Conservation (phyloP, 64 coral and sea anemone species). For the Platygyra sinensis region DNA sequence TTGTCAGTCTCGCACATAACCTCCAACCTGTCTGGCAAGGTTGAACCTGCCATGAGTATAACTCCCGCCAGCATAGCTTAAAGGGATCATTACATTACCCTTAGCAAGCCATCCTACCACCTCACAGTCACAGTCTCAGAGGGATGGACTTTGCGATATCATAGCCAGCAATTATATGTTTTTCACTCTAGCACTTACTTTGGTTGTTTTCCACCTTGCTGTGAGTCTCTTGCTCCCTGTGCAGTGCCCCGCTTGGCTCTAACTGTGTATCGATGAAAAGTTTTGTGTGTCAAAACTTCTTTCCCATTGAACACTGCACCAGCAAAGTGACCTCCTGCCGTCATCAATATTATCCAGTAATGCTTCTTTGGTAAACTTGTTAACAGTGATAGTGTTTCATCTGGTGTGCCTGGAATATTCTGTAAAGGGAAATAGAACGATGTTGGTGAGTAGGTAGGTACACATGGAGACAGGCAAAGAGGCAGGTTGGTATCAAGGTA, state of each 20-base stretch:
- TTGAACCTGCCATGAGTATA: no score
- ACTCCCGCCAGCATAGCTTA: no score
- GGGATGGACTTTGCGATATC: no score
- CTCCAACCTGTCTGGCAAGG: no score
- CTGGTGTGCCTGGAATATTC: slow-evolving; percentile 61
- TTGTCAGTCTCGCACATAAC: no score
- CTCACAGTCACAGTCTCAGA: no score
- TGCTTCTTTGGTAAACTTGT: slow-evolving; percentile 49
- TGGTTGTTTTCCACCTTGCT: slow-evolving; percentile 87
- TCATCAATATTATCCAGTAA: slow-evolving; percentile 94
- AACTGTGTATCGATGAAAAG: slow-evolving; percentile 98
- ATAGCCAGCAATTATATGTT: not conserved
- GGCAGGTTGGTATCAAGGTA: no score
- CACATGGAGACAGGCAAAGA: no score
- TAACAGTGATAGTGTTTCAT: slow-evolving; percentile 45
- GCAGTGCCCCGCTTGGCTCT: slow-evolving; percentile 90
- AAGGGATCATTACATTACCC: no score
- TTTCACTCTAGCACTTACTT: slow-evolving; percentile 55
- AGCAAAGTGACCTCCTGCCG: slow-evolving; percentile 98
- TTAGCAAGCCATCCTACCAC: no score
- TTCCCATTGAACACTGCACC: slow-evolving; percentile 86
- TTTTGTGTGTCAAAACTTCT: slow-evolving; percentile 83
- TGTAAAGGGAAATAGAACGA: not conserved
- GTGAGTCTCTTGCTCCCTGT: slow-evolving; percentile 83
- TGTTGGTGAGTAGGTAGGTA: no score